These are phyloP conservation scores for Peribatodes rhomboidaria DNA, from an alignment of 2,888 invertebrate species.

Conservation along the genomic window DNA sequence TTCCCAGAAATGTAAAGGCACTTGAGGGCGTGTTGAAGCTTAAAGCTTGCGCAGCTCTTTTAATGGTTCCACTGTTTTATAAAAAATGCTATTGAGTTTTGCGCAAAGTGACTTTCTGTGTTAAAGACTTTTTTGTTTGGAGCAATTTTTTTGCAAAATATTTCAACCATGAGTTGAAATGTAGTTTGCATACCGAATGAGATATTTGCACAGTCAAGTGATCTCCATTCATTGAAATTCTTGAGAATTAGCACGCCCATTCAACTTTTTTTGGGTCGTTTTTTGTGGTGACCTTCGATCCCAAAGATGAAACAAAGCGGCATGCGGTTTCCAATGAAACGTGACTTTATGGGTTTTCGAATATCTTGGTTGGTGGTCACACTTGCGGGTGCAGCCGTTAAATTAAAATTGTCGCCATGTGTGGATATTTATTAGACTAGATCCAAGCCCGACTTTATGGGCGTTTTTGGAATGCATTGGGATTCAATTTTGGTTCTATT, in stretches of 20 bases:
- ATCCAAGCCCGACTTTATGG: conserved; percentile 15
- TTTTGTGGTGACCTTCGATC: conserved; percentile 59
- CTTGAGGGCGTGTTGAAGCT: conserved; percentile 62
- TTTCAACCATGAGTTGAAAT: conserved; percentile 12
- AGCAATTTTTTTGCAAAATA: conserved; percentile 28
- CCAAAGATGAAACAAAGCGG: conserved; percentile 60
- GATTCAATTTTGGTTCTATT: conserved; percentile 10
- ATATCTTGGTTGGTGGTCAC: conserved; percentile 66
- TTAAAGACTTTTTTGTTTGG: conserved; percentile 37
- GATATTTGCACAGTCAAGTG: conserved; percentile 22
- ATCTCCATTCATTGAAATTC: conserved; percentile 53
- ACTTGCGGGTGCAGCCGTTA: conserved; percentile 45
- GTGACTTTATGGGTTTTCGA: conserved; percentile 58
- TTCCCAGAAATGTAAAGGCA: conserved; percentile 73
- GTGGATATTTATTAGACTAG: conserved; percentile 31
- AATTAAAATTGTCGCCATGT: conserved; percentile 46
- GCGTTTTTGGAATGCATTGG: conserved; percentile 10
- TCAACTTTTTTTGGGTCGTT: conserved; percentile 53
- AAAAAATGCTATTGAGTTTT: conserved; percentile 61
- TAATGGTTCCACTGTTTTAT: conserved; percentile 33
- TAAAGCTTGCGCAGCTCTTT: conserved; percentile 49
- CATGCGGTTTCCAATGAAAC: conserved; percentile 68
- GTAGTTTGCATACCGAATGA: background rate
- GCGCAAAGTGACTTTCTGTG: conserved; percentile 62
- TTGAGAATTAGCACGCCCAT: conserved; percentile 59